Evolutionary conservation across 2,888 invertebrate genomes (phyloP).

Genomic region (Lobophora halterata): DNA sequence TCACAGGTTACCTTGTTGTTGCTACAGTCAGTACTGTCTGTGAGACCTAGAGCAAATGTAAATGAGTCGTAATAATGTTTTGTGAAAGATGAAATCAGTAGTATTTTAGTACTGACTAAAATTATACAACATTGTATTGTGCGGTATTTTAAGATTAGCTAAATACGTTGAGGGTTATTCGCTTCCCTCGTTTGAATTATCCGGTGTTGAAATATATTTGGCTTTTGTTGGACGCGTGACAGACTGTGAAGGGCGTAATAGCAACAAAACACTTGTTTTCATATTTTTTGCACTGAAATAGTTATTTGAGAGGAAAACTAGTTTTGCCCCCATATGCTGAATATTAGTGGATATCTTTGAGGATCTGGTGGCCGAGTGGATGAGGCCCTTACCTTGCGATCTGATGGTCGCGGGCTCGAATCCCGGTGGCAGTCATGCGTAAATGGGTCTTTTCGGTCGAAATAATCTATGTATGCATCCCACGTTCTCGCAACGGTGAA

Average conservation of each 20-base stretch:
- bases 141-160: slow-evolving; percentile 13
- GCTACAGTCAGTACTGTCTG: slow-evolving; percentile 2
- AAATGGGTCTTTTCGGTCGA: no score
- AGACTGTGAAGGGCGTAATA: slow-evolving; percentile 2
- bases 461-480: no score
- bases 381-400: no score
- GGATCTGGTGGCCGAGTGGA: no score
- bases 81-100: slow-evolving; percentile 1
- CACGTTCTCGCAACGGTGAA: no score
- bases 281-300: neutral
- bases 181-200: slow-evolving; percentile 7
- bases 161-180: slow-evolving; percentile 13
- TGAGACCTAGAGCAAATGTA: no score
- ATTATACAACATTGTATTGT: neutral
- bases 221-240: slow-evolving; percentile 9
- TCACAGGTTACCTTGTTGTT: slow-evolving; percentile 2
- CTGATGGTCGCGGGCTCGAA: no score
- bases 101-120: neutral
- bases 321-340: no score
- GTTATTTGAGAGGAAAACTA: no score
- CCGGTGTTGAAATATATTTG: slow-evolving; percentile 6
- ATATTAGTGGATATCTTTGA: no score
- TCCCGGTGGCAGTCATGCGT: no score
- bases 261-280: neutral
- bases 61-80: no score